Percentiles rank a stretch among this genome's conserved stretches.
phyloP scores from a whole-genome alignment of 2,797 vertebrate species.

The Thripadectes ignobilis region DNA sequence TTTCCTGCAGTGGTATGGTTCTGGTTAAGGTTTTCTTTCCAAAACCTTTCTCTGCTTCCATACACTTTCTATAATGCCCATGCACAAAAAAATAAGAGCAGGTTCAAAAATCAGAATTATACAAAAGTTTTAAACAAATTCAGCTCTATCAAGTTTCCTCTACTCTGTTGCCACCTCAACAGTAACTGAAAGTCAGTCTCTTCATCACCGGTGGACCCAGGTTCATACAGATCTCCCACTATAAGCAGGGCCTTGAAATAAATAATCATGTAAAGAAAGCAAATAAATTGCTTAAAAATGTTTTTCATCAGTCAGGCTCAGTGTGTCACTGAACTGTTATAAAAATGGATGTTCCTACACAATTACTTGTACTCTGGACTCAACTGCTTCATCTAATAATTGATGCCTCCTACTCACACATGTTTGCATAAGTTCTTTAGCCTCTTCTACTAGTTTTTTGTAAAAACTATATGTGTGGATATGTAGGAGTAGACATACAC shows the following conservation, averaged over 20 bases:
- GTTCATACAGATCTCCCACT: neutral
- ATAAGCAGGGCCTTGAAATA: neutral
- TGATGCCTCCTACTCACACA: constrained; percentile 14
- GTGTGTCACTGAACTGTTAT: neutral
- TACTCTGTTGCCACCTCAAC: neutral
- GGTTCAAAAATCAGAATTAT: neutral
- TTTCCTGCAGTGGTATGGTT: neutral
- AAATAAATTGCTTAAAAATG: constrained; percentile 18
- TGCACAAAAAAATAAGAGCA: neutral
- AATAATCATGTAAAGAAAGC: neutral
- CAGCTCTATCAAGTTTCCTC: neutral
- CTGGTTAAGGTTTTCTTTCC: neutral
- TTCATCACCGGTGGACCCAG: neutral
- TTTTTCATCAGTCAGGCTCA: constrained; percentile 4
- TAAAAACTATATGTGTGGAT: neutral
- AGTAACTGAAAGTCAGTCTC: neutral
- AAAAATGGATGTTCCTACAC: constrained; percentile 41
- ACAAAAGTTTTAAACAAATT: neutral
- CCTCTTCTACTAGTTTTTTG: neutral
- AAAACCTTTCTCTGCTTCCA: neutral
- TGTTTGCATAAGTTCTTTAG: constrained; percentile 12
- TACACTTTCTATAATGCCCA: neutral
- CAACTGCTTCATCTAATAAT: neutral
- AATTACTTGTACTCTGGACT: constrained; percentile 49
- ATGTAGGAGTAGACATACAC: constrained; percentile 3